Evolutionary conservation across 2,888 invertebrate species (phyloP).

Genomic region (Chorisops tibialis): DNA sequence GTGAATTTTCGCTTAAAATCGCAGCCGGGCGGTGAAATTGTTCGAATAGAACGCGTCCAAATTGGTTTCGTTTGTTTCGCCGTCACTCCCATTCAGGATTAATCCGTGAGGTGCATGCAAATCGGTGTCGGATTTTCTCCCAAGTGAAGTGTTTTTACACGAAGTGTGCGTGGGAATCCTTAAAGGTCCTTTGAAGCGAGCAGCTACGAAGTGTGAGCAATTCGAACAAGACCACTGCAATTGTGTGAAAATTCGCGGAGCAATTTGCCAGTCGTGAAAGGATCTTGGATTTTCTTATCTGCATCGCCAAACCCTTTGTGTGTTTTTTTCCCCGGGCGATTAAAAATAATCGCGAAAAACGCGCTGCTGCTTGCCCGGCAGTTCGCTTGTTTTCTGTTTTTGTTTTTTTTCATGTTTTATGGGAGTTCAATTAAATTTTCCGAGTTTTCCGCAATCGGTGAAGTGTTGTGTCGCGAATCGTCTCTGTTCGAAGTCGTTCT

Average conservation of each 20-base stretch:
- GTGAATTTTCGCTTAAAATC: too few relatives aligned
- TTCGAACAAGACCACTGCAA: neutral
- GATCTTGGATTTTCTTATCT: neutral
- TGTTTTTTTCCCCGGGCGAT: constrained; percentile 6
- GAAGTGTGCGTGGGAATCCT: neutral
- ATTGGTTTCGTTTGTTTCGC: too few relatives aligned
- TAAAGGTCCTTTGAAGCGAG: neutral
- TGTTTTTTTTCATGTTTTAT: neutral
- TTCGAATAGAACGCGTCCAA: too few relatives aligned
- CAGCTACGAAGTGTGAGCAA: neutral
- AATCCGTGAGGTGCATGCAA: too few relatives aligned
- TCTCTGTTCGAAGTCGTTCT: neutral
- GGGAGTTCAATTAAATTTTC: neutral
- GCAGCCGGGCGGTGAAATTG: too few relatives aligned
- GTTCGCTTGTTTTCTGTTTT: neutral
- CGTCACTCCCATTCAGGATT: too few relatives aligned
- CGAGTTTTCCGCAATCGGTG: neutral
- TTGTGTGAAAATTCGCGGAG: neutral
- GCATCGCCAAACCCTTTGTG: neutral
- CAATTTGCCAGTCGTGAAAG: neutral
- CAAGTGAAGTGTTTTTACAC: neutral
- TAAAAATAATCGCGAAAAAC: constrained; percentile 23
- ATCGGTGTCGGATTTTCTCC: neutral
- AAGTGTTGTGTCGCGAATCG: neutral
- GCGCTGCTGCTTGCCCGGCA: neutral